Percentiles rank a stretch among this genome's conserved stretches.
Conservation (phyloP, 1,140 invertebrate species). For the Drosophila sproati region DNA sequence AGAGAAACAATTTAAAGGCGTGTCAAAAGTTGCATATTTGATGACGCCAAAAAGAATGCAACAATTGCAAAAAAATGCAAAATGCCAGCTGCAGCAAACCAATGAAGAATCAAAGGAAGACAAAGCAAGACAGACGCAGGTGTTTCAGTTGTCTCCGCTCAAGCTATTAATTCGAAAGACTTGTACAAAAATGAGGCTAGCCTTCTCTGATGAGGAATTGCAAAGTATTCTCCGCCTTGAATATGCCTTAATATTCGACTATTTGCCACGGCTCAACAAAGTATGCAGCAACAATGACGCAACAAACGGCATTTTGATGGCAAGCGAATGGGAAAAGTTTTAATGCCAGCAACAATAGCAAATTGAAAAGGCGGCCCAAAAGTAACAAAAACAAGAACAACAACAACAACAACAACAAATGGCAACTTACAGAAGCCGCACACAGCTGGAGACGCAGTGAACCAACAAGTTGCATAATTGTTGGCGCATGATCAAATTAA, state of each 20-base stretch:
- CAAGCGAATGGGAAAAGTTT: constrained; percentile 77
- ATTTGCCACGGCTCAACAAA: constrained; percentile 9
- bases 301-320: constrained; percentile 33
- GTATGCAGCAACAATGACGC: constrained; percentile 24
- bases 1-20: constrained; percentile 16
- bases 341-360: constrained; percentile 61
- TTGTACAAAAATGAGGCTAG: background rate
- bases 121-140: constrained; percentile 39
- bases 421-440: constrained; percentile 18
- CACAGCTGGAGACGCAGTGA: constrained; percentile 35
- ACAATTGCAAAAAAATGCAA: constrained; percentile 16
- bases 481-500: constrained; percentile 84
- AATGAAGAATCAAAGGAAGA: constrained; percentile 21
- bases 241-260: background rate
- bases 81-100: constrained; percentile 4
- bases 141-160: constrained; percentile 9
- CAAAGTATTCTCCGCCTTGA: background rate
- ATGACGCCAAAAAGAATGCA: constrained; percentile 25
- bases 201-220: background rate
- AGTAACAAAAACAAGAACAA: background rate
- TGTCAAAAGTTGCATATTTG: constrained; percentile 57
- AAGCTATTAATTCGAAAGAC: background rate
- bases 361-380: constrained; percentile 61
- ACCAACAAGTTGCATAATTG: constrained; percentile 84
- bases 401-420: constrained; percentile 14